Conservation (phyloP, 2,113 vertebrate species). For the Perca flavescens region DNA sequence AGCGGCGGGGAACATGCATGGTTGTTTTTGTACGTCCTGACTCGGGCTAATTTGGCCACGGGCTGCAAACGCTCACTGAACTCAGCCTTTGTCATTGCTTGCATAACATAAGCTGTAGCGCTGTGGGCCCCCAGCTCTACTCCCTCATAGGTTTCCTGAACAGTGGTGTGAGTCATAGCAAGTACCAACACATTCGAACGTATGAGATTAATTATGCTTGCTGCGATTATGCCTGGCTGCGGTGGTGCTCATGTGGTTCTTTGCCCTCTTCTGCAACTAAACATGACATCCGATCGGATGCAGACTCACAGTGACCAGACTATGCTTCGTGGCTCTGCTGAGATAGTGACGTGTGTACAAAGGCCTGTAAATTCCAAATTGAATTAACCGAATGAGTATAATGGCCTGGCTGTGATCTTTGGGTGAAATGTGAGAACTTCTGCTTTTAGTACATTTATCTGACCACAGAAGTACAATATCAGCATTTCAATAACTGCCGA, state of each 20-base stretch:
- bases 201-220: slow-evolving; percentile 50
- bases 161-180: slow-evolving; percentile 49
- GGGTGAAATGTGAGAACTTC: slow-evolving; percentile 23
- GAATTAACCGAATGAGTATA: slow-evolving; percentile 49
- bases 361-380: slow-evolving; percentile 39
- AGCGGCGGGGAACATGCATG: slow-evolving; percentile 53
- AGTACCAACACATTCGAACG: slow-evolving; percentile 49
- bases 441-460: slow-evolving; percentile 17
- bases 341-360: slow-evolving; percentile 18
- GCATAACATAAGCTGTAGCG: slow-evolving; percentile 38
- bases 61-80: slow-evolving; percentile 51
- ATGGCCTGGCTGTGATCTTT: slow-evolving; percentile 13
- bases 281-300: slow-evolving; percentile 6
- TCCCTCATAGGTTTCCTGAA: slow-evolving; percentile 49
- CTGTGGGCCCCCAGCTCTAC: slow-evolving; percentile 18
- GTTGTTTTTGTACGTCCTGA: slow-evolving; percentile 38
- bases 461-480: slow-evolving; percentile 16
- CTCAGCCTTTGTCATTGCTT: slow-evolving; percentile 55
- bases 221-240: slow-evolving; percentile 23
- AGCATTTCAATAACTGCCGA: slow-evolving; percentile 11
- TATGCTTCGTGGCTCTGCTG: slow-evolving; percentile 6
- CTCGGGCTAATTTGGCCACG: slow-evolving; percentile 60
- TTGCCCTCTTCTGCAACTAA: slow-evolving; percentile 13
- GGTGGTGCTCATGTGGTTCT: slow-evolving; percentile 10
- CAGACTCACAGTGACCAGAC: background rate